Evolutionary conservation across 2,797 vertebrate genomes (phyloP).

Genomic region (Linurgus olivaceus): DNA sequence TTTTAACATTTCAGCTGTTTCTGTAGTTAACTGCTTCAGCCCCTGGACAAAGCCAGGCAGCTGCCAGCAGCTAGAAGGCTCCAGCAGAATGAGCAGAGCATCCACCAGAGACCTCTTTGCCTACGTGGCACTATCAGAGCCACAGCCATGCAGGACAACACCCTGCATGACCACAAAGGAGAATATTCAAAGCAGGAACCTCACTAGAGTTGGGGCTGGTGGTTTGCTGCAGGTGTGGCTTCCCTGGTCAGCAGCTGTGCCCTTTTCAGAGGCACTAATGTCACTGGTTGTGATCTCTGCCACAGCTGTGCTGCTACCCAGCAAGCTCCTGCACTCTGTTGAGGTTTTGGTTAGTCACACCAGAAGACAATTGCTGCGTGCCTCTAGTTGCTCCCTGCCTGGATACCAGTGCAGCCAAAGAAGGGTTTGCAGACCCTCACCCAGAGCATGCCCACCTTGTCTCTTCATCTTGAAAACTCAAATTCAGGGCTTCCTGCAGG

Average conservation of each 20-base stretch:
- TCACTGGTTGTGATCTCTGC: not conserved
- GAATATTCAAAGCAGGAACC: not conserved
- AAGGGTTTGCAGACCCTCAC: not conserved
- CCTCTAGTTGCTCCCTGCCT: accelerated
- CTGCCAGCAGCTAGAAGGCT: not conserved
- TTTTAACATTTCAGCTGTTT: constrained; percentile 22
- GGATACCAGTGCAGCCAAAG: not conserved
- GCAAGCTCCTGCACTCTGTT: no score
- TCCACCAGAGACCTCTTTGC: not conserved
- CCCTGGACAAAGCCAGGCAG: not conserved
- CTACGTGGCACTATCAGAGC: accelerated
- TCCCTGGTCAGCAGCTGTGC: not conserved
- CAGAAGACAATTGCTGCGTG: not conserved
- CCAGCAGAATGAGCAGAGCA: not conserved
- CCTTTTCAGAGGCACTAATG: not conserved
- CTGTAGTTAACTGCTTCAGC: constrained; percentile 14
- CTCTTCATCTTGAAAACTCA: not conserved
- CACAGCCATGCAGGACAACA: accelerated
- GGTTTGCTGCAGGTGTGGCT: not conserved
- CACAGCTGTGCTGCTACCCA: not conserved
- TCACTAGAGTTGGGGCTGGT: not conserved
- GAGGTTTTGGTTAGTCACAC: not conserved
- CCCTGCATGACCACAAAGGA: not conserved
- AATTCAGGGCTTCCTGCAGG: not conserved
- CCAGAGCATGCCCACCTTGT: not conserved